Evolutionary conservation across 2,888 invertebrate genomes (phyloP).

Genomic region (Exephanes ischioxanthus): DNA sequence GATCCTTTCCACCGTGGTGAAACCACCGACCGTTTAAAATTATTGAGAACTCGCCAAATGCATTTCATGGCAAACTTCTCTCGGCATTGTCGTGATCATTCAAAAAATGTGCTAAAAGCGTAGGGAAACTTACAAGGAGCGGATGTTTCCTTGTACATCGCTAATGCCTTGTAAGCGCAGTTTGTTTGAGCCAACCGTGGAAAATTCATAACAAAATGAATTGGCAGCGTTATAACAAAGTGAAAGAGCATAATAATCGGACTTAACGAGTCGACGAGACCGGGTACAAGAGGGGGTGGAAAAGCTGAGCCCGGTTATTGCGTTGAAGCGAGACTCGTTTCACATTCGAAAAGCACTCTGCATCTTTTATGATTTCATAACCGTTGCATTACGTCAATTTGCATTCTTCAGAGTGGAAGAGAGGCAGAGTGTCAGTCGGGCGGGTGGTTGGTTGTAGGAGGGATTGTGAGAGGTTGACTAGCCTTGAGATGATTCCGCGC

Average conservation of each 20-base stretch:
- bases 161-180: neutral
- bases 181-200: neutral
- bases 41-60: constrained; percentile 2
- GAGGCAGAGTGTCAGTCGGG: constrained; percentile 34
- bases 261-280: neutral
- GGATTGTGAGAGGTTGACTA: constrained; percentile 37
- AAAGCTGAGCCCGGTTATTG: constrained; percentile 20
- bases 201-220: neutral
- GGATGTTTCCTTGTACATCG: neutral
- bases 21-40: neutral
- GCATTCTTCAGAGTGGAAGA: constrained; percentile 72
- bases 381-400: constrained; percentile 74
- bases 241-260: neutral
- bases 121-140: neutral
- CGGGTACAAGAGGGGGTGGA: neutral
- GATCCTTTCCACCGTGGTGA: neutral
- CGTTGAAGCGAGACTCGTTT: constrained; percentile 1
- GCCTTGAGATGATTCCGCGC: constrained; percentile 35
- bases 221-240: neutral
- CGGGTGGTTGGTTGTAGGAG: constrained; percentile 34
- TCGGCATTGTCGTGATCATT: neutral
- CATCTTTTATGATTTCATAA: constrained; percentile 74
- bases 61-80: neutral
- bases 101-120: neutral
- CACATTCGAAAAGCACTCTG: constrained; percentile 63